Evolutionary conservation across 2,113 vertebrate species (phyloP), one percentile per base, ranked within the genome.

Genomic region (Galeopterus variegatus): DNA sequence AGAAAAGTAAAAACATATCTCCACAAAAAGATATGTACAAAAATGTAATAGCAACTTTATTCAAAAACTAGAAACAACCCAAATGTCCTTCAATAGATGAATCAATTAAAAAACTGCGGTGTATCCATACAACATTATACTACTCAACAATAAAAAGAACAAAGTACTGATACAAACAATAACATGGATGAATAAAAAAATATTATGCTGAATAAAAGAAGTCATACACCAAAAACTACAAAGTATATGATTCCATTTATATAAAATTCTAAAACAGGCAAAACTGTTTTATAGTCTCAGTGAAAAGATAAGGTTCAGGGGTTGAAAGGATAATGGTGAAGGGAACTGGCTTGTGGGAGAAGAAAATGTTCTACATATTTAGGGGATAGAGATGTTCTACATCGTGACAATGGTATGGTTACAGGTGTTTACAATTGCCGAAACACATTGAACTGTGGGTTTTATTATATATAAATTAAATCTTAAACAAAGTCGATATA

Each of bases 391-490:
- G 69, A 86, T 87, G 19, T 89, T 84, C 33, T 58, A 17, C 45
- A 65, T 72, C 26, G 36, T 69, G 70, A 93, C 33, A 73, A 6
- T 45, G 26, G 10, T 72, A 8, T 12, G 50, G 23, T 56, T 89
- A 88, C 6, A 93, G 73, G 45, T 93, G n/a, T 62, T 83, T 76
- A 76, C 26, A 86, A 65, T 6, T 73, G 19, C 28, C 83, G 92
- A 52, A 91, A n/a, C 72, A 24, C 36, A 52, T 21, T 24, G 24
- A 84, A 73, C 31, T 41, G 26, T 81, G 54, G 23, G 17, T 75
- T 81, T 81, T 85, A 96, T 58, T 82, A 52, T 52, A 92, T 33
- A 7, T 72, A 90, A 96, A 95, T 50, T 93, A 93, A 88, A 88
- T 17, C 10, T 84, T 52, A 70, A 41, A 77, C 77, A 67, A 97